Evolutionary conservation across 2,113 vertebrate species (phyloP), one percentile per base, ranked within the genome.

Genomic region (Marmota flaviventris): DNA sequence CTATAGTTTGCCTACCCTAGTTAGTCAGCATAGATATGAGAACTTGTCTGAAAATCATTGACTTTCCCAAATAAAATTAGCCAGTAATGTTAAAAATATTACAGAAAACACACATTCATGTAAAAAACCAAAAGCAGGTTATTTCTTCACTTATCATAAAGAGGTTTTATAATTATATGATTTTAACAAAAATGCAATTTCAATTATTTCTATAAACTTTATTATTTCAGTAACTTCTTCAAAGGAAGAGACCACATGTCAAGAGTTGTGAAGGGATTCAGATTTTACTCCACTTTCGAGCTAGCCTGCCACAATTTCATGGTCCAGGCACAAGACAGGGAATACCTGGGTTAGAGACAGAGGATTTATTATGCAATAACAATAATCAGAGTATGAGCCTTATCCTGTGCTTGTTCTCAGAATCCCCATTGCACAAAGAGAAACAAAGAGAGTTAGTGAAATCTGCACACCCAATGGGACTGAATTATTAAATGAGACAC

Each of bases 171-270:
- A 65, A 73, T 42, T 22, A 37, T 67, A 69, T 14, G 9, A 61
- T 91, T 79, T 96, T 89, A 34, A 91, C 58, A 65, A 32, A n/a
- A 67, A 53, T 91, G 29, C 4, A 78, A 91, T 67, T 81, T 87
- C 42, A 94, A 90, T 13, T 79, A 79, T 34, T 39, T 78, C 37
- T 73, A 22, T 73, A 72, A 93, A 37, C 8, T 32, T 75, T 65
- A 65, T 9, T 84, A 39, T 77, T 93, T 82, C 48, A 93, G 37
- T 24, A 89, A 45, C n/a, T 51, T 67, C 84, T 76, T 91, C 51
- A 65, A 85, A 81, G 53, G 53, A 70, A 81, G 10, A 76, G 11
- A 63, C 2, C 6, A 18, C 42, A 11, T 56, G 22, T 89, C 29
- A 73, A 90, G 27, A 69, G 18, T 39, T 53, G 8, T 69, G 39